Base-by-base conservation (phyloP, 2,888 invertebrate genomes). In the Caradrina kadenii region DNA sequence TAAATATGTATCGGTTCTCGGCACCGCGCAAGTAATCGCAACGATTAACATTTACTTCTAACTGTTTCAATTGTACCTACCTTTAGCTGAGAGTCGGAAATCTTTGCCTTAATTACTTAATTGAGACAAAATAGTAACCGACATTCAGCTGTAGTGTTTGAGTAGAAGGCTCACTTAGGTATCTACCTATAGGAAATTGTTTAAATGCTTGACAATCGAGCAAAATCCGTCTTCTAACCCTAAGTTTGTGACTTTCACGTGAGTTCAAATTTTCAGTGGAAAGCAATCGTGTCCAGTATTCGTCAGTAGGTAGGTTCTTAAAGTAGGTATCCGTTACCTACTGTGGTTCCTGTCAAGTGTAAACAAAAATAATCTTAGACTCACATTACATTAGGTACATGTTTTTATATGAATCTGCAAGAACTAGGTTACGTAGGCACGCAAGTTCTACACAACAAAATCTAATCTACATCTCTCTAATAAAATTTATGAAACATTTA, bases 1-100 rank as follows among this genome's bases (percentile, higher is more conserved):
- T 73, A 58, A 80, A 63, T 79, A 72, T 79, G 63, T 31, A 84
- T 76, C 71, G 61, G 72, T 81, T 76, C 72, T 61, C 15, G 15
- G 53, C 62, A 73, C 70, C 63, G 5, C 5, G 4, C 1, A 6
- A 17, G 45, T 45, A 45, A 10, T 66, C 15, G 53, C 53, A 64
- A 53, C 53, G 13, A 80, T 66, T 69, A 59, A 56, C 62, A 77
- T 66, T 50, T 26, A 63, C 10, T 31, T 49, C 55, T 58, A 49
- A 26, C 15, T 45, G 63, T 72, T 64, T 61, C 21, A 63, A 64
- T 80, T 55, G 61, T 17, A 48, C 45, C 15, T 39, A 39, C 39
- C 13, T 39, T 39, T 45, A 31, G 21, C 26, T 49, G 35, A 66
- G 55, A 50, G 39, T 59, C 39, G 49, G 64, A 56, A 80, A 55